Evolutionary conservation across 2,797 vertebrate genomes (phyloP).

Genomic region (Rousettus madagascariensis): DNA sequence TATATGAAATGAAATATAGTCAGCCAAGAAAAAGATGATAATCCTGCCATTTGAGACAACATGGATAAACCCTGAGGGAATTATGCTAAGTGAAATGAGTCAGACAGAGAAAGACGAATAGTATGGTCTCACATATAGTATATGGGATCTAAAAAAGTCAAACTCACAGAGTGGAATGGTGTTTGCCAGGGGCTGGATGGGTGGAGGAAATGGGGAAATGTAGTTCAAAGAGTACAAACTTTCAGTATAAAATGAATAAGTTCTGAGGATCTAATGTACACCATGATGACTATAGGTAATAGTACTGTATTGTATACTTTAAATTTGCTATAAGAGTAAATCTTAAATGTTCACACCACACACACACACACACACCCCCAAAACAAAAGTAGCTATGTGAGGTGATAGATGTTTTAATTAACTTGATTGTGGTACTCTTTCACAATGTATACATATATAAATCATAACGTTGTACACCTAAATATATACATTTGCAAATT

Average conservation of each 20-base stretch:
- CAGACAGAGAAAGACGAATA: background rate
- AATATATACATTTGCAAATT: background rate
- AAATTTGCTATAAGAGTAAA: background rate
- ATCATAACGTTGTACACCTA: background rate
- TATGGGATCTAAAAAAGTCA: background rate
- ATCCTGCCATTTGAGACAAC: background rate
- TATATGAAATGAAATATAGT: background rate
- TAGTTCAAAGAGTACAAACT: background rate
- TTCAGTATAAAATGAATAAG: background rate
- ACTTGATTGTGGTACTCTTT: background rate
- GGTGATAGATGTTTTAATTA: background rate
- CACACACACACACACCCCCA: no score
- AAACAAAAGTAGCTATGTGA: background rate
- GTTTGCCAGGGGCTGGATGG: background rate
- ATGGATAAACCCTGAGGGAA: background rate
- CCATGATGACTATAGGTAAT: background rate
- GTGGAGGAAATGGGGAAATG: background rate
- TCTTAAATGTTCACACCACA: background rate
- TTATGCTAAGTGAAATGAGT: background rate
- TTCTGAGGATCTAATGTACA: background rate
- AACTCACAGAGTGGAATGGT: background rate
- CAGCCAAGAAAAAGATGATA: background rate
- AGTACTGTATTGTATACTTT: background rate
- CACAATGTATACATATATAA: background rate
- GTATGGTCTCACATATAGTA: background rate